Base-by-base conservation (phyloP, 2,888 invertebrate species). In the Acronicta psi region DNA sequence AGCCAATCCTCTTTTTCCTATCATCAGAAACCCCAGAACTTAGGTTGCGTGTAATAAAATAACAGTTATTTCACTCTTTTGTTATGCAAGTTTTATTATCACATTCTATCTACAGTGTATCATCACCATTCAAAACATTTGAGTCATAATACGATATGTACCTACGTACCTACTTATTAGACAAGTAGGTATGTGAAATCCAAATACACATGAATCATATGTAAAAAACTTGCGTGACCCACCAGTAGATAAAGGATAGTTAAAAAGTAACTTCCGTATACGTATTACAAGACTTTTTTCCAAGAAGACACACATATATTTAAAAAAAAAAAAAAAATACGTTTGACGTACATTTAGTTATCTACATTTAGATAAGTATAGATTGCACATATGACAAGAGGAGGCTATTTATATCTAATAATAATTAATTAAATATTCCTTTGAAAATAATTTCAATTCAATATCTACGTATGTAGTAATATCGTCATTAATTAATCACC, bases 351-450 rank as follows among this genome's bases (percentile, higher is more conserved):
- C 8, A 9, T 25, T 25, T 25, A 9, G 25, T 25, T 25, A 25
- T 9, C 9, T 25, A 25, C 2, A 6, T 23, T 7, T 6, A 23
- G 5, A 2, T 23, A 23, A 25, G 5, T 9, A 25, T 25, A 10
- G 8, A 25, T 25, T 25, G 25, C 29, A 29, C 11, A 34, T 46
- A 9, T 59, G 45, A 58, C 46, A 45, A 6, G 14, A 18, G 55
- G 52, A 51, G 44, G 46, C 50, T 59, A 53, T 60, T 42, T 59
- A 40, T 44, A 17, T 38, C 31, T 56, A 55, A 64, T 63, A 64
- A 38, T 34, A 44, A 36, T 53, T 40, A 53, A 49, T 20, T 29
- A 49, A 47, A 44, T 44, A 53, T 59, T 45, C 44, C 49, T 50
- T 45, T 53, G 25, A 9, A 17, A 8, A 14, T 36, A 16, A 7